A percentile compares a stretch with the other conserved stretches of the same genome.
Conservation (phyloP, 2,113 vertebrate species). For the Cettia cetti region DNA sequence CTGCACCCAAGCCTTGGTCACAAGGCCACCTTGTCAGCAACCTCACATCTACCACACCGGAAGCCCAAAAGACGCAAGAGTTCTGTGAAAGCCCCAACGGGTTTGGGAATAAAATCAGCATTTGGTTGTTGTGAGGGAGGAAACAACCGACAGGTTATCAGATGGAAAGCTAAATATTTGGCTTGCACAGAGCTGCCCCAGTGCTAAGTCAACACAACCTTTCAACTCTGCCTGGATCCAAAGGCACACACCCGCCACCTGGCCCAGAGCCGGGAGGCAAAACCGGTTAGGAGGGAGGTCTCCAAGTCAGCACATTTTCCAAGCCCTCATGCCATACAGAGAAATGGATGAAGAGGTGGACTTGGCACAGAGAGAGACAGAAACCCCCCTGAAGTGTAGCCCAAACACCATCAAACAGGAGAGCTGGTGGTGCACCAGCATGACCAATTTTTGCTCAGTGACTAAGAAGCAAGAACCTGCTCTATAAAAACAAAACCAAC, state of each 20-base stretch:
- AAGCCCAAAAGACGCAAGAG: not conserved
- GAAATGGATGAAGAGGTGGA: rapidly evolving
- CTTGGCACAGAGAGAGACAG: not conserved
- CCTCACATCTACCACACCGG: not conserved
- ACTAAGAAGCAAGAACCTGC: not conserved
- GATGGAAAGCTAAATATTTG: conserved; percentile 63
- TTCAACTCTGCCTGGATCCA: not conserved
- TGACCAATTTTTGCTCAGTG: not conserved
- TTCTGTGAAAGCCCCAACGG: not conserved
- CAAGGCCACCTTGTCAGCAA: not conserved
- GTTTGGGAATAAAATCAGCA: not conserved
- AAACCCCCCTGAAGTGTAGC: not conserved
- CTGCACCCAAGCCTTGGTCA: not conserved
- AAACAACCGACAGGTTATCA: conserved; percentile 6
- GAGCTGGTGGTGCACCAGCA: not conserved
- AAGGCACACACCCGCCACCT: conserved; percentile 5
- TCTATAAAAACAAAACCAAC: not conserved
- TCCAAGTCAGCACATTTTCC: conserved; percentile 19
- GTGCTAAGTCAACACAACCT: conserved; percentile 55
- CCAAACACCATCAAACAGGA: not conserved
- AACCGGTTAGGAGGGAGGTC: not conserved
- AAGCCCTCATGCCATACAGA: rapidly evolving
- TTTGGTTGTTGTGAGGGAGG: not conserved
- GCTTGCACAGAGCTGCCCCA: not conserved
- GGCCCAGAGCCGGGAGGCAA: not conserved